Conservation (phyloP, 2,113 vertebrate genomes). For the Pachypanchax playfairii region DNA sequence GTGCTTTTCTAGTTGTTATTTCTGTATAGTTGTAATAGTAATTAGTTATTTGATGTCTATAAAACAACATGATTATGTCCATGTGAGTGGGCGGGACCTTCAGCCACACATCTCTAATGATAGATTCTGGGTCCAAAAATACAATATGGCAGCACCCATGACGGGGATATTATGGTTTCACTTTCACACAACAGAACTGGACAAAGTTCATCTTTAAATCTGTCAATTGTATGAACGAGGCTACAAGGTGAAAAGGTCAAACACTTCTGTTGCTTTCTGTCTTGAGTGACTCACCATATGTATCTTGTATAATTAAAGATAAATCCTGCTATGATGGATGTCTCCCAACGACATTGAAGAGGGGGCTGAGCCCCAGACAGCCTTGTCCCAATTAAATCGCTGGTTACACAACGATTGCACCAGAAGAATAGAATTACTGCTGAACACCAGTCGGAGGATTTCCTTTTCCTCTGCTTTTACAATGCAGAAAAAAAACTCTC, state of each 20-base stretch:
- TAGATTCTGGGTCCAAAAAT: too few species aligned
- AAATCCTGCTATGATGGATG: neutral
- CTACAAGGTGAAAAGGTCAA: neutral
- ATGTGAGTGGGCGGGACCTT: too few species aligned
- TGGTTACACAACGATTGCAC: constrained; percentile 7
- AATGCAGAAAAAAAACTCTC: neutral
- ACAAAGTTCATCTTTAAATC: too few species aligned
- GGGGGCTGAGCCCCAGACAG: neutral
- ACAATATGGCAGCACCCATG: too few species aligned
- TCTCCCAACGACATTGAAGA: neutral
- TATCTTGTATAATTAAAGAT: neutral
- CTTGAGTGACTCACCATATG: neutral
- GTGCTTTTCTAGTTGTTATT: too few species aligned
- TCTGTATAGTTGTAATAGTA: too few species aligned
- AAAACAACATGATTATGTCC: too few species aligned
- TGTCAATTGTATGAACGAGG: neutral
- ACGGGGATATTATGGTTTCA: too few species aligned
- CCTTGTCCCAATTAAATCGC: neutral
- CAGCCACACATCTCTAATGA: too few species aligned
- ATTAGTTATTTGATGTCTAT: too few species aligned
- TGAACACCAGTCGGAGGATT: constrained; percentile 5
- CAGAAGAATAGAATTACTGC: constrained; percentile 2
- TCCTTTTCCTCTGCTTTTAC: neutral
- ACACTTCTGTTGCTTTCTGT: neutral
- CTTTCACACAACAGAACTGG: too few species aligned